These are phyloP conservation scores for Alectura lathami DNA, from an alignment of 2,113 vertebrate genomes.

Conservation along the genomic window DNA sequence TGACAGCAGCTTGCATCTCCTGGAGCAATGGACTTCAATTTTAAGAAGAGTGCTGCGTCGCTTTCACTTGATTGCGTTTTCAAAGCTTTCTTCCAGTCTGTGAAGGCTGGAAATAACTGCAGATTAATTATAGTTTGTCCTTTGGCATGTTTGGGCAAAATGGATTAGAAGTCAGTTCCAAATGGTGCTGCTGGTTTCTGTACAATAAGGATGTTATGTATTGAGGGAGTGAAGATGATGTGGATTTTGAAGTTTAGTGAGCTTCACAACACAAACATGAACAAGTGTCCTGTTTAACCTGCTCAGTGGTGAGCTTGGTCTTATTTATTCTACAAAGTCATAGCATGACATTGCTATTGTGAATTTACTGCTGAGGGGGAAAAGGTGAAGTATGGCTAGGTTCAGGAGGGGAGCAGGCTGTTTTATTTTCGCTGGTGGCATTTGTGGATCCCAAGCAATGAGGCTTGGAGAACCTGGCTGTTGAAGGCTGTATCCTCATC, in stretches of 20 bases:
- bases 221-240: not conserved
- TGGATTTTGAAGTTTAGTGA: not conserved
- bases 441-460: not conserved
- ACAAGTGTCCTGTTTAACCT: not conserved
- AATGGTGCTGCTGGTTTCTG: not conserved
- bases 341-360: not conserved
- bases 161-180: not conserved
- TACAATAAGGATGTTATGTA: not conserved
- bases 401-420: not conserved
- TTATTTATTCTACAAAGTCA: not conserved
- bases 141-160: not conserved
- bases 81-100: not conserved
- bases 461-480: not conserved
- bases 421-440: slow-evolving; percentile 1
- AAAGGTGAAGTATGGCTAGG: not conserved
- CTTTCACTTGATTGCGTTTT: not conserved
- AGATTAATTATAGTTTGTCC: not conserved
- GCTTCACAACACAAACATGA: not conserved
- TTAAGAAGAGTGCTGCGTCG: not conserved
- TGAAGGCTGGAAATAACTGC: not conserved
- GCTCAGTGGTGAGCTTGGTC: not conserved
- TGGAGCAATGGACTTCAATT: not conserved
- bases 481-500: not conserved
- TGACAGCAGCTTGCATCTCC: not conserved
- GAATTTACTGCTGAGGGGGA: slow-evolving; percentile 23